Conservation (phyloP, 2,113 vertebrate species). For the Salvelinus alpinus region DNA sequence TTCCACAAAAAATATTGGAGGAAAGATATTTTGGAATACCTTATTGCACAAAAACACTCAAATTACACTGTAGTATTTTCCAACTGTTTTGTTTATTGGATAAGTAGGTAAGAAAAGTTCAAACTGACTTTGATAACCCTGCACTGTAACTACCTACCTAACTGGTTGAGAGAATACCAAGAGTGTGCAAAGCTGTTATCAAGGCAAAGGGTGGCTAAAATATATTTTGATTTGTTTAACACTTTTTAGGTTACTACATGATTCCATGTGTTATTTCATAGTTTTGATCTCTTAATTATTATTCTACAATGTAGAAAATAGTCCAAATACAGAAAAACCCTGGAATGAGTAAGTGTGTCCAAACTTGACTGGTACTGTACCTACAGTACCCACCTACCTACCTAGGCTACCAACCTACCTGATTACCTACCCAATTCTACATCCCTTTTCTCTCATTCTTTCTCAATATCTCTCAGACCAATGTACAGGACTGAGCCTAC, state of each 20-base stretch:
- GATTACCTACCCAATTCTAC: constrained; percentile 53
- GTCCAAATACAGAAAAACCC: too few relatives aligned
- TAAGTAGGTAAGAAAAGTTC: constrained; percentile 50
- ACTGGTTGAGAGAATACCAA: too few relatives aligned
- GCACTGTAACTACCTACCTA: constrained; percentile 39
- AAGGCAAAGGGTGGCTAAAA: too few relatives aligned
- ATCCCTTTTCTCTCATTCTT: constrained; percentile 55
- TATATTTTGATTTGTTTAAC: too few relatives aligned
- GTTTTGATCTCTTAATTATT: too few relatives aligned
- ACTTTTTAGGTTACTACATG: too few relatives aligned
- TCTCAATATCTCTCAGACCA: constrained; percentile 22
- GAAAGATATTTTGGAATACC: constrained; percentile 38
- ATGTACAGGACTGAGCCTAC: neutral
- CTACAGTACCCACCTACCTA: constrained; percentile 42
- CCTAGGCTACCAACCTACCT: constrained; percentile 50
- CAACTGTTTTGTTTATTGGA: neutral
- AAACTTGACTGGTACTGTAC: too few relatives aligned
- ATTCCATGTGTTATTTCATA: too few relatives aligned
- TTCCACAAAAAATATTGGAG: constrained; percentile 14
- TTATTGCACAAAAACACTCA: constrained; percentile 57
- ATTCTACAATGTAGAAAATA: too few relatives aligned
- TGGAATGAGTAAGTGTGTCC: too few relatives aligned
- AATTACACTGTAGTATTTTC: constrained; percentile 10
- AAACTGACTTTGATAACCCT: constrained; percentile 31
- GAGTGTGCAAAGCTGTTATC: too few relatives aligned